These are phyloP conservation scores for Lethocerus indicus DNA, from an alignment of 1,140 invertebrate genomes.

Conservation along the genomic window DNA sequence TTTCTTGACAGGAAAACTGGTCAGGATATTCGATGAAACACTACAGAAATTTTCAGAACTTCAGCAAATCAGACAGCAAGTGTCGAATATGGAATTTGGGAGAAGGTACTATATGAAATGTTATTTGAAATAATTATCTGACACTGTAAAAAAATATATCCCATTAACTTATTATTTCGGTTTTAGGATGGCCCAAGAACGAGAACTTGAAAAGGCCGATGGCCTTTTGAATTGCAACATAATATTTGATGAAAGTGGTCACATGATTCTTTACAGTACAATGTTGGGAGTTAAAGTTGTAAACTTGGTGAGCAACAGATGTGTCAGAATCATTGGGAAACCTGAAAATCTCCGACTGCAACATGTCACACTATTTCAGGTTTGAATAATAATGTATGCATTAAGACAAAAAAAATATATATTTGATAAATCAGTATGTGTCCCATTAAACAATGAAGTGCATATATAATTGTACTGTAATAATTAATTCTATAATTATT, in stretches of 20 bases:
- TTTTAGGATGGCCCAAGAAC: slow-evolving; percentile 86
- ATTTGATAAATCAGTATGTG: slow-evolving; percentile 3
- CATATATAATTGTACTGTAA: slow-evolving; percentile 7
- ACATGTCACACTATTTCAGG: slow-evolving; percentile 77
- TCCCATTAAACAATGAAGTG: too few relatives aligned
- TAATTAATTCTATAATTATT: slow-evolving; percentile 4
- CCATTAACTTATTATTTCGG: slow-evolving; percentile 12
- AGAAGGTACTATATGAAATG: too few relatives aligned
- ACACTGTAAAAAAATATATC: slow-evolving; percentile 23
- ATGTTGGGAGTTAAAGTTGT: slow-evolving; percentile 92
- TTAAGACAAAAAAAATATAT: background rate
- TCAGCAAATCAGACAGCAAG: slow-evolving; percentile 74
- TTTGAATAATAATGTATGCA: slow-evolving; percentile 29
- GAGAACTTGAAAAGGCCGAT: slow-evolving; percentile 88
- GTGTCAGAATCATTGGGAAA: slow-evolving; percentile 77
- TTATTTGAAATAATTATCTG: too few relatives aligned
- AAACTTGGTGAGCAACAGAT: slow-evolving; percentile 83
- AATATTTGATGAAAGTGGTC: slow-evolving; percentile 83
- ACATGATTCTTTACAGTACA: slow-evolving; percentile 90
- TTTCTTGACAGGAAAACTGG: slow-evolving; percentile 79
- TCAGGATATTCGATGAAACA: slow-evolving; percentile 83
- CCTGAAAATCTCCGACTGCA: slow-evolving; percentile 86
- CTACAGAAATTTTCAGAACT: slow-evolving; percentile 72
- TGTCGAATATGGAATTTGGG: slow-evolving; percentile 98
- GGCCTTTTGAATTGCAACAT: slow-evolving; percentile 62